Conservation (phyloP, 2,113 vertebrate genomes). For the Gopherus flavomarginatus region DNA sequence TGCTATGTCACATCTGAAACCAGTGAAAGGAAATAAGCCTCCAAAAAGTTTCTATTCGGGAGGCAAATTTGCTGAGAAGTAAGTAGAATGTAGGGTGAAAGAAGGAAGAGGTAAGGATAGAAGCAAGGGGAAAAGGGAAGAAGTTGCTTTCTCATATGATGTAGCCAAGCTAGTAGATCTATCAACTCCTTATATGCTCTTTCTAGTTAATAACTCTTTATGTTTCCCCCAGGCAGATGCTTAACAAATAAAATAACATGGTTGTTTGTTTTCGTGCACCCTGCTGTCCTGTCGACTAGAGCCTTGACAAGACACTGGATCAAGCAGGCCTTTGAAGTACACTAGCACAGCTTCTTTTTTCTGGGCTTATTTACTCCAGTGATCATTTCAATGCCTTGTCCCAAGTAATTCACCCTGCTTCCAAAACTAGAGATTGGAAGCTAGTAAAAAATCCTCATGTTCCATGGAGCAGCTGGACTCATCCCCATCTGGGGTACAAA, state of each 20-base stretch:
- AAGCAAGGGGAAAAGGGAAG: background rate
- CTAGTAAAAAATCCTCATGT: slow-evolving; percentile 40
- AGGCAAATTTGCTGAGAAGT: slow-evolving; percentile 51
- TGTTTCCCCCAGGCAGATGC: background rate
- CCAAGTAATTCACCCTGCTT: slow-evolving; percentile 40
- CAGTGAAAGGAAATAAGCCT: slow-evolving; percentile 75
- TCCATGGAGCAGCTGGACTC: slow-evolving; percentile 61
- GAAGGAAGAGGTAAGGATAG: slow-evolving; percentile 39
- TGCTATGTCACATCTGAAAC: slow-evolving; percentile 69
- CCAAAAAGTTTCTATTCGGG: slow-evolving; percentile 59
- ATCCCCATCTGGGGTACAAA: background rate
- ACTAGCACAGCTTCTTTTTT: slow-evolving; percentile 1
- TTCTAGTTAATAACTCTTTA: slow-evolving; percentile 13
- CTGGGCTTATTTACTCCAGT: slow-evolving; percentile 26
- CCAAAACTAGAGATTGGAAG: slow-evolving; percentile 60
- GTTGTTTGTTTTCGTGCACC: background rate
- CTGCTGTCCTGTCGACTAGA: background rate
- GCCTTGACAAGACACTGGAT: background rate
- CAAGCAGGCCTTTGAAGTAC: slow-evolving; percentile 16
- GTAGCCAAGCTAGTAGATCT: slow-evolving; percentile 60
- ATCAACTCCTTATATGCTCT: slow-evolving; percentile 41
- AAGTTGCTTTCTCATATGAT: slow-evolving; percentile 70
- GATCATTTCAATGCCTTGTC: slow-evolving; percentile 54
- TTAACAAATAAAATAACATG: fast-evolving
- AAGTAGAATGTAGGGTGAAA: slow-evolving; percentile 33